These are phyloP conservation scores for Agapornis canus DNA, from an alignment of 2,797 vertebrate species.

Conservation along the genomic window DNA sequence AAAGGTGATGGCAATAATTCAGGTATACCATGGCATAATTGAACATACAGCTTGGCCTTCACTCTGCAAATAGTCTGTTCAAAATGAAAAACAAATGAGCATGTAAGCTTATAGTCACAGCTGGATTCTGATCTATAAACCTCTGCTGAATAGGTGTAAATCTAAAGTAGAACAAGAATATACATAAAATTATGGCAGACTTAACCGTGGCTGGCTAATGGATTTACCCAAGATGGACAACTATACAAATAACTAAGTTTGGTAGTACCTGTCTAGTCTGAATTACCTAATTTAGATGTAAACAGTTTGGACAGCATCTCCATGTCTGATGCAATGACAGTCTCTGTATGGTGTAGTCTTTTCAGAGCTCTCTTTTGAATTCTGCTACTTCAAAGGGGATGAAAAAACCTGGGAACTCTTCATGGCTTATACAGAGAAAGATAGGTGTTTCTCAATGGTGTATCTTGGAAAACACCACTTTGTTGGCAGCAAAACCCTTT, in stretches of 20 bases:
- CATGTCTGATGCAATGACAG: no score
- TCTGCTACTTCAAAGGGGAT: not conserved
- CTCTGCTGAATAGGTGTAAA: not conserved
- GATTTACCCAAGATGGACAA: not conserved
- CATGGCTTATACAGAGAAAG: rapidly evolving
- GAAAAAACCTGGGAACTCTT: rapidly evolving
- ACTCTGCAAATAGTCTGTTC: not conserved
- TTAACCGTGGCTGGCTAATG: not conserved
- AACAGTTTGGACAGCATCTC: not conserved
- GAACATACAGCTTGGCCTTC: not conserved
- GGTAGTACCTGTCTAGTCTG: not conserved
- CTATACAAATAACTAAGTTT: not conserved
- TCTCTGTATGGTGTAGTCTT: rapidly evolving
- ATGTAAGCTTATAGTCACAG: rapidly evolving
- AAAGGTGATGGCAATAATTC: not conserved
- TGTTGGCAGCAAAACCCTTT: not conserved
- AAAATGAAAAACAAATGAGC: not conserved
- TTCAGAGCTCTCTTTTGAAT: not conserved
- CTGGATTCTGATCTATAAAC: not conserved
- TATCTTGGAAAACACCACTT: not conserved
- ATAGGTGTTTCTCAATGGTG: not conserved
- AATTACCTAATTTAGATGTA: not conserved
- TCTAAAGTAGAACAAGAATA: not conserved
- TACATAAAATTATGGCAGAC: not conserved
- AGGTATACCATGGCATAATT: not conserved